A percentile compares a stretch with the other conserved stretches of the same genome.
Conservation (phyloP, 30 jellyfish, hydroid and myxozoan genomes). For the Mastigias papua region DNA sequence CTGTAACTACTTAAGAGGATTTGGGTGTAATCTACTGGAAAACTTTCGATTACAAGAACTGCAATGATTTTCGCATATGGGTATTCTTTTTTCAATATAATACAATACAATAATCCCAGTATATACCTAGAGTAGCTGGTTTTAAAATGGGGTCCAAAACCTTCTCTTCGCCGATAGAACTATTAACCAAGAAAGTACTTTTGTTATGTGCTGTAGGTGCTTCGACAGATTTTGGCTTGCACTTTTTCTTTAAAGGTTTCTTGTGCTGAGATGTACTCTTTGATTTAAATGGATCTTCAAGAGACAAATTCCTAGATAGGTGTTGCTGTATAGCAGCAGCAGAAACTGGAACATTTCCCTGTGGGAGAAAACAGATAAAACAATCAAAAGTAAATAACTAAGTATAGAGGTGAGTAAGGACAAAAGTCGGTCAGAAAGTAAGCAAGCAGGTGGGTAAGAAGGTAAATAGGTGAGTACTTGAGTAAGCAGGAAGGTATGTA, state of each 20-base stretch:
- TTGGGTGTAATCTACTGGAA: too few species aligned
- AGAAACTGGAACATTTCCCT: constrained; percentile 22
- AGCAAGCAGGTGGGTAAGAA: too few species aligned
- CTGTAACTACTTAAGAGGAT: too few species aligned
- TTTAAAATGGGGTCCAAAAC: constrained; percentile 12
- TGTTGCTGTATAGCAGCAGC: constrained; percentile 40
- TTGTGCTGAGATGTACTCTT: neutral
- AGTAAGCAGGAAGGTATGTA: too few species aligned
- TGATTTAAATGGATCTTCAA: constrained; percentile 1
- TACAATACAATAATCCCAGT: too few species aligned
- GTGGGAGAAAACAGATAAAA: neutral
- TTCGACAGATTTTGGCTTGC: neutral
- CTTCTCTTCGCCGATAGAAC: constrained; percentile 14
- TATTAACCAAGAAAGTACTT: neutral
- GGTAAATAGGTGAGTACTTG: too few species aligned
- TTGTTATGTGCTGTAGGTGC: neutral
- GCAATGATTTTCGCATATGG: too few species aligned
- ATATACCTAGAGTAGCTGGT: constrained; percentile 13
- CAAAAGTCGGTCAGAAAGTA: neutral
- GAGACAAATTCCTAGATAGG: constrained; percentile 16
- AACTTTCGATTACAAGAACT: too few species aligned
- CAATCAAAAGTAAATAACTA: too few species aligned
- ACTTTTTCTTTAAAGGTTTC: neutral
- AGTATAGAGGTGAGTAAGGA: too few species aligned
- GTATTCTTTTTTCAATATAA: too few species aligned